Conservation (phyloP, 1,140 invertebrate genomes). For the Diachasmimorpha longicaudata region DNA sequence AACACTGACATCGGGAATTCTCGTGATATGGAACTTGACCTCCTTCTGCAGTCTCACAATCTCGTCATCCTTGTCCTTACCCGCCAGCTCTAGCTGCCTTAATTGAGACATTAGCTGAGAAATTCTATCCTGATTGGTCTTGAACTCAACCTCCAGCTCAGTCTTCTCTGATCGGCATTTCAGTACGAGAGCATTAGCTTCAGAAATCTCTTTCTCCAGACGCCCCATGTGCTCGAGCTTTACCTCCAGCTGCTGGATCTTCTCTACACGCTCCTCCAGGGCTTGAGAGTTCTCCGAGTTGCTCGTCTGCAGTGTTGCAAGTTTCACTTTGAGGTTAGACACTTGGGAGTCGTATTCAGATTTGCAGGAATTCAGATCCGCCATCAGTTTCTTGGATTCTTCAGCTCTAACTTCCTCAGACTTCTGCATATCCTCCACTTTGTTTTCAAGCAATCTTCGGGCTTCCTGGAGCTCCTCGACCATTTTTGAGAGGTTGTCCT, state of each 20-base stretch:
- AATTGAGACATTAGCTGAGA: not conserved
- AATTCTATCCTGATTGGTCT: slow-evolving; percentile 9
- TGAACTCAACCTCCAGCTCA: slow-evolving; percentile 36
- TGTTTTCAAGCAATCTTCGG: not conserved
- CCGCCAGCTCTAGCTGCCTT: not conserved
- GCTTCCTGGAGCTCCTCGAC: not conserved
- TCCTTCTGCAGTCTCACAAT: slow-evolving; percentile 21
- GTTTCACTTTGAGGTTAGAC: not conserved
- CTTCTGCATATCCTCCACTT: not conserved
- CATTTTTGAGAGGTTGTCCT: slow-evolving; percentile 32
- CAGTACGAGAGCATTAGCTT: slow-evolving; percentile 2
- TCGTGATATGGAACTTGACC: not conserved
- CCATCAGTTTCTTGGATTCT: not conserved
- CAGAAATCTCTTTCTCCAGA: slow-evolving; percentile 33
- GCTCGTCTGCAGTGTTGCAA: not conserved
- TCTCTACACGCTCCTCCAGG: not conserved
- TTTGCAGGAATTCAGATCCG: not conserved
- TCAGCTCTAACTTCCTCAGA: not conserved
- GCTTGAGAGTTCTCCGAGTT: not conserved
- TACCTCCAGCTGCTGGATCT: slow-evolving; percentile 1
- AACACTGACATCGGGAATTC: not conserved
- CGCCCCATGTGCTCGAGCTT: not conserved
- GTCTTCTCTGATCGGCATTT: slow-evolving; percentile 27
- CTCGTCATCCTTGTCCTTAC: slow-evolving; percentile 23
- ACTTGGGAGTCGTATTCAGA: not conserved